Conservation (phyloP, 2,888 invertebrate genomes). For the Octodonta nipae region DNA sequence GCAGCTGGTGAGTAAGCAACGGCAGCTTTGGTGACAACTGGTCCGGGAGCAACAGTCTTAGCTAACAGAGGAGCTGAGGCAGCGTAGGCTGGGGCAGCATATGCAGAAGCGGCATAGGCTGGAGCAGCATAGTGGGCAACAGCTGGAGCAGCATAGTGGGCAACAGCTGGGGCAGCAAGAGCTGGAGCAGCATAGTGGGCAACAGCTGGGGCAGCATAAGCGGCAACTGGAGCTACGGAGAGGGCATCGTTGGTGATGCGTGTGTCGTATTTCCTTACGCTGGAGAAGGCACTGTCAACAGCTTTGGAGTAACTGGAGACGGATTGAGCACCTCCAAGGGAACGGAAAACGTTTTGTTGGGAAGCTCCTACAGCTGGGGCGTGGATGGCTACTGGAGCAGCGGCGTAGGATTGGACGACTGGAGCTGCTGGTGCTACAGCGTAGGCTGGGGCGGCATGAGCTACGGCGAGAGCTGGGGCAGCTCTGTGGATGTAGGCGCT, state of each 20-base stretch:
- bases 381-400: constrained; percentile 26
- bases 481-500: constrained; percentile 5
- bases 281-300: constrained; percentile 46
- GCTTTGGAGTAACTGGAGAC: constrained; percentile 42
- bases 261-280: constrained; percentile 46
- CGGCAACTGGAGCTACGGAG: constrained; percentile 29
- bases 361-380: constrained; percentile 35
- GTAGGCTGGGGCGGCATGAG: constrained; percentile 12
- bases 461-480: constrained; percentile 7
- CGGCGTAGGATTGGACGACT: constrained; percentile 15
- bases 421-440: constrained; percentile 11
- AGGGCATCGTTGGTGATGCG: constrained; percentile 44
- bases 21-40: constrained; percentile 28
- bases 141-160: constrained; percentile 23
- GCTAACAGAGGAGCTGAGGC: constrained; percentile 10
- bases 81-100: constrained; percentile 9
- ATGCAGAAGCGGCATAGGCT: constrained; percentile 14
- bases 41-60: constrained; percentile 16
- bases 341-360: constrained; percentile 45
- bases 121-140: constrained; percentile 13
- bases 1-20: constrained; percentile 47
- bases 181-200: constrained; percentile 4
- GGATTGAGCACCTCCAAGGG: constrained; percentile 41
- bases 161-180: constrained; percentile 9
- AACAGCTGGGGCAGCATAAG: constrained; percentile 13